A percentile compares a stretch with the other conserved stretches of the same genome.
phyloP scores from a whole-genome alignment of 2,797 vertebrate species.

The Poeciliopsis gracilis region DNA sequence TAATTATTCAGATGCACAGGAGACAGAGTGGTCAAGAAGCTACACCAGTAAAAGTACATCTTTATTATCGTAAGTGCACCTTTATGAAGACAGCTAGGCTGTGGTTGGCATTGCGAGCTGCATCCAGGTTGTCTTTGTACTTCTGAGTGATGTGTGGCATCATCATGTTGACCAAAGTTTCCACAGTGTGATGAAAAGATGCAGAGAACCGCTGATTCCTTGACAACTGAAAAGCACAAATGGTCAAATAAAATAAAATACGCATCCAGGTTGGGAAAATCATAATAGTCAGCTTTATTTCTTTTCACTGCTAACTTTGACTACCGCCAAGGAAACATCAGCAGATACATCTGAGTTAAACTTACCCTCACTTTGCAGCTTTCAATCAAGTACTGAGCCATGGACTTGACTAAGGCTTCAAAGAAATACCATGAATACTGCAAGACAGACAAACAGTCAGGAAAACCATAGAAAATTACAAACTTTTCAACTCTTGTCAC shows the following conservation, averaged over 20 bases:
- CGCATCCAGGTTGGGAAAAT: neutral
- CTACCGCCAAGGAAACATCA: slow-evolving; percentile 21
- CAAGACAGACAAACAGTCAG: slow-evolving; percentile 61
- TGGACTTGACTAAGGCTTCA: slow-evolving; percentile 96
- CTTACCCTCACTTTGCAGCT: slow-evolving; percentile 95
- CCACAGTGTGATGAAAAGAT: slow-evolving; percentile 94
- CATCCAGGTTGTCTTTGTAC: slow-evolving; percentile 96
- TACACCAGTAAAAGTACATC: neutral
- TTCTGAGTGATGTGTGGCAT: slow-evolving; percentile 99
- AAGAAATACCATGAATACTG: slow-evolving; percentile 99
- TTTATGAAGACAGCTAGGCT: slow-evolving; percentile 97
- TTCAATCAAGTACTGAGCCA: slow-evolving; percentile 97
- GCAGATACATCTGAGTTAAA: slow-evolving; percentile 26
- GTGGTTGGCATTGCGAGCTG: slow-evolving; percentile 95
- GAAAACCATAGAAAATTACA: slow-evolving; percentile 1
- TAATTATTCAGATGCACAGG: slow-evolving; percentile 5
- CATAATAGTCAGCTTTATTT: neutral
- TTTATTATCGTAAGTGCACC: slow-evolving; percentile 74
- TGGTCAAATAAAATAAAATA: neutral
- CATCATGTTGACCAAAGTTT: slow-evolving; percentile 96
- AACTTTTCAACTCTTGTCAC: neutral
- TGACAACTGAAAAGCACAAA: slow-evolving; percentile 80
- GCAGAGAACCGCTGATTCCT: slow-evolving; percentile 97
- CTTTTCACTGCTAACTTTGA: slow-evolving; percentile 26
- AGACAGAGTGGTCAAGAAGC: neutral